Evolutionary conservation across 2,888 invertebrate species (phyloP).

Genomic region (Carabus problematicus): DNA sequence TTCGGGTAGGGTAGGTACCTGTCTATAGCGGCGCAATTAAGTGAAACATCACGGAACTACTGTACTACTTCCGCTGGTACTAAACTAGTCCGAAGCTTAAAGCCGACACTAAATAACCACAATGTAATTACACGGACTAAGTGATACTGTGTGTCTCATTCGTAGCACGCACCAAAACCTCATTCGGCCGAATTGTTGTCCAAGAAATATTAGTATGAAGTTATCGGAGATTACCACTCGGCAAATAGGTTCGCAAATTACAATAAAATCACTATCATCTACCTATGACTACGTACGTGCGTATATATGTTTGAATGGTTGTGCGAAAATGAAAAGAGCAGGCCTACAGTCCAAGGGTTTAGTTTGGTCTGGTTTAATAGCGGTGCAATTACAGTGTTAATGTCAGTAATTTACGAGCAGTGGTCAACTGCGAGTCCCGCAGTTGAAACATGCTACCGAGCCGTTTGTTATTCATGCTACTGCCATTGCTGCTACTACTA

Average conservation of each 20-base stretch:
- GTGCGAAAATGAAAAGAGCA: no score
- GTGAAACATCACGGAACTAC: conserved; percentile 21
- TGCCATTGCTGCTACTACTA: background rate
- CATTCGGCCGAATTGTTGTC: background rate
- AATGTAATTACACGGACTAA: conserved; percentile 25
- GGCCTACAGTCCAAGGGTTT: background rate
- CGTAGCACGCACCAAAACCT: no score
- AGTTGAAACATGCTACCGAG: conserved; percentile 25
- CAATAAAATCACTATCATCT: conserved; percentile 1
- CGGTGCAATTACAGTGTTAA: conserved; percentile 36
- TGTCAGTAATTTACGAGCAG: conserved; percentile 31
- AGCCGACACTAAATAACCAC: conserved; percentile 14
- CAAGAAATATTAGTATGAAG: conserved; percentile 20
- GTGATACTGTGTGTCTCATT: conserved; percentile 13
- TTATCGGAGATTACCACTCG: conserved; percentile 22
- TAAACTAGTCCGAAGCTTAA: no score
- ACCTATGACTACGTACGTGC: background rate
- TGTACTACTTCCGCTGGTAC: conserved; percentile 2
- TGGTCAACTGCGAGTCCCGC: conserved; percentile 9
- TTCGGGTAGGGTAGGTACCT: no score
- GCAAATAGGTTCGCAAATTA: conserved; percentile 24
- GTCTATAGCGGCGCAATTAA: conserved; percentile 1
- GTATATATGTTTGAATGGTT: background rate
- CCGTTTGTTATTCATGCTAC: conserved; percentile 32
- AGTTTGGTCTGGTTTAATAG: conserved; percentile 7